Evolutionary conservation across 2,797 vertebrate genomes (phyloP), one percentile per base, ranked within the genome.

Genomic region (Acipenser transmontanus): DNA sequence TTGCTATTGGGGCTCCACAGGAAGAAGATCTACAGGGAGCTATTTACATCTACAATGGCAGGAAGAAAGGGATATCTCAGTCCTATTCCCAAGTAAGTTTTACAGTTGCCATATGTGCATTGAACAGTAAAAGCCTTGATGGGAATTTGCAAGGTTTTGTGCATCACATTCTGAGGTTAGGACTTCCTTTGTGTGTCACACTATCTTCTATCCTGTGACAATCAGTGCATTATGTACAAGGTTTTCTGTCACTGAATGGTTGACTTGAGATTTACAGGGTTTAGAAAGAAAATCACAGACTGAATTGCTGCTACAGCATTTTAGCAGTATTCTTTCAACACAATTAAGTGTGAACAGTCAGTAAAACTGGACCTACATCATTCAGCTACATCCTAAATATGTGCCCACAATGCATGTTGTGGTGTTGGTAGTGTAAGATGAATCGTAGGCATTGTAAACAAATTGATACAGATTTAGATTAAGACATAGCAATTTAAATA

Each of bases 41-140:
- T 11, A 66, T 99, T 74, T 99, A 99, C 77, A 97, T 99, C 84
- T 99, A 98, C 81, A 98, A 98, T 47, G 95, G 97, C 65, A 91
- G 93, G 71, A 75, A 80, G 70, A 87, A 91, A 0, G 96, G 97
- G 9, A 92, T 98, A 80, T 91, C 89, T 0, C 65, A 80, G n/a
- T 75, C 75, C 1, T 95, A 91, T 74, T 97, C 97, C 69, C 96
- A 98, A 91, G 97, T 98, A 84, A 0, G n/a, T 14, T 65, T 68
- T 34, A 34, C 34, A 34, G 34, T 0, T 34, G 34, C 34, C 34
- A 4, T 34, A 34, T 34, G 3, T 34, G 34, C 34, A 34, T 34
- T 62, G 63, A 50, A n/a, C 47, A 11, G 54, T n/a, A n/a, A 13
- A 57, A 13, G 54, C 54, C 54, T 57, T 57, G 54, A n/a, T 5